A percentile compares a stretch with the other conserved stretches of the same genome.
phyloP scores from a whole-genome alignment of 2,113 vertebrate genomes.

The Nipponia nippon region DNA sequence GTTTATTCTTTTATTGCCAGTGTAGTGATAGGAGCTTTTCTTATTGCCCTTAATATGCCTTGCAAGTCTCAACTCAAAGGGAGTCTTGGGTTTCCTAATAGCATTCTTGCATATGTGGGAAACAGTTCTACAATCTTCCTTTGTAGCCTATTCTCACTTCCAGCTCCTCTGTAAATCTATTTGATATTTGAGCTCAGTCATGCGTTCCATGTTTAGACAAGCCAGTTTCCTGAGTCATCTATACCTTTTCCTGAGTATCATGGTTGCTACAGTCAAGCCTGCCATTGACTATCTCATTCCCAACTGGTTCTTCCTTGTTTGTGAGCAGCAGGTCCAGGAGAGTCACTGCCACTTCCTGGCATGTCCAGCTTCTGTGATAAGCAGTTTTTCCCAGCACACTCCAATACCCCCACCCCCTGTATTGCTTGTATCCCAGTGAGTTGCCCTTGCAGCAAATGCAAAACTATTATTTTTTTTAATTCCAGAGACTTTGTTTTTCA shows the following conservation, averaged over 20 bases:
- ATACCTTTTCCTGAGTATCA: neutral
- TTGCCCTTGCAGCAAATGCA: neutral
- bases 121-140: neutral
- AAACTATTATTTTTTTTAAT: neutral
- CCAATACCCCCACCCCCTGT: accelerated
- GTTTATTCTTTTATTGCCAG: neutral
- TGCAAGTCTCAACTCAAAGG: neutral
- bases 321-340: neutral
- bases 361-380: neutral
- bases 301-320: neutral
- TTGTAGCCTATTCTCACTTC: neutral
- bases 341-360: neutral
- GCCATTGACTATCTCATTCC: neutral
- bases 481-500: neutral
- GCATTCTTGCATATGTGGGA: neutral
- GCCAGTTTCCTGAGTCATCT: neutral
- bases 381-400: neutral
- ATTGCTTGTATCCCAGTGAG: neutral
- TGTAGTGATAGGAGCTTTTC: neutral
- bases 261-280: neutral
- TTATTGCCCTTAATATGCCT: neutral
- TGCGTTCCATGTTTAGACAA: neutral
- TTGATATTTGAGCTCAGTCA: neutral
- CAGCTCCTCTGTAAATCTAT: neutral
- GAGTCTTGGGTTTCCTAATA: neutral